Conservation (phyloP, 2,888 invertebrate species). For the Emmelina monodactyla region DNA sequence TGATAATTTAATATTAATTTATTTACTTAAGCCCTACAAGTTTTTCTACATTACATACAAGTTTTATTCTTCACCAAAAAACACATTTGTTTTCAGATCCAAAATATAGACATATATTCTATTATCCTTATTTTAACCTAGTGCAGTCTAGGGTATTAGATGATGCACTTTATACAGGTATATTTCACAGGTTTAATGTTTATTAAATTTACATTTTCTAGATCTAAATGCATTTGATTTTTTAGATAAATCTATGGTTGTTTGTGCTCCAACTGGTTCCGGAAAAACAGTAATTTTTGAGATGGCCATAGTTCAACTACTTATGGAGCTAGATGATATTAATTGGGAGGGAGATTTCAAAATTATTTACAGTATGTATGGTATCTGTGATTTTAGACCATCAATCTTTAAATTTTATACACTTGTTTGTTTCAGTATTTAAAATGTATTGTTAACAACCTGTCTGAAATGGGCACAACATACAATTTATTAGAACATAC, state of each 20-base stretch:
- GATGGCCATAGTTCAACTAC: slow-evolving; percentile 74
- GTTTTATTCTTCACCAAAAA: too few species aligned
- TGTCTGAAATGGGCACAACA: too few species aligned
- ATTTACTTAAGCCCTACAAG: too few species aligned
- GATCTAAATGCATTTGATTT: slow-evolving; percentile 11
- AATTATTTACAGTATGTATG: slow-evolving; percentile 75
- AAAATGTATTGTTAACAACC: too few species aligned
- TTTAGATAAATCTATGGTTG: slow-evolving; percentile 73
- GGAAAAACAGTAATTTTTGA: slow-evolving; percentile 87
- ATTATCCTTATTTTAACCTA: slow-evolving; percentile 73
- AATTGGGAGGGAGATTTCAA: slow-evolving; percentile 59
- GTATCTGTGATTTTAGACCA: too few species aligned
- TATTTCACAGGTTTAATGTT: slow-evolving; percentile 8
- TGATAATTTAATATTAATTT: too few species aligned
- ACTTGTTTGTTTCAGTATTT: too few species aligned
- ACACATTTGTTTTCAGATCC: slow-evolving; percentile 59
- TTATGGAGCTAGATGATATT: slow-evolving; percentile 60
- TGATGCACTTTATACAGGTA: slow-evolving; percentile 71
- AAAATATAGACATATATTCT: slow-evolving; percentile 64
- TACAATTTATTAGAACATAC: too few species aligned
- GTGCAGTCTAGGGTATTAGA: slow-evolving; percentile 78
- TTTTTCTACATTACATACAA: too few species aligned
- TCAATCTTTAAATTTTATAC: too few species aligned
- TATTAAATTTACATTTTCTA: background rate
- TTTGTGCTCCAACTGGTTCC: slow-evolving; percentile 83